phyloP scores from a whole-genome alignment of 2,113 vertebrate species.

The Sarotherodon lohbergeri region DNA sequence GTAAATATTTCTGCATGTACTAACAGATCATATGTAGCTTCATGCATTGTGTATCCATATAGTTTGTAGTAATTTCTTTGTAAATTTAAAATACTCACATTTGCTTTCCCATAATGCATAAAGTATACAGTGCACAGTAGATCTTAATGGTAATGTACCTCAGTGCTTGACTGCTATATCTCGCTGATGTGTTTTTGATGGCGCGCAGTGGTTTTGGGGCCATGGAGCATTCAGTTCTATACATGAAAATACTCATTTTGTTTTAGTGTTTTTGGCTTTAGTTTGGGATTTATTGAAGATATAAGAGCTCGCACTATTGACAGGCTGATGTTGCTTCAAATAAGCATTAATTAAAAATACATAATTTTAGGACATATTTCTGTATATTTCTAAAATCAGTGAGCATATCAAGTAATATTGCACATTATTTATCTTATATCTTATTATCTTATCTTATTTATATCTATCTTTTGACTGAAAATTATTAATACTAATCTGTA shows the following conservation, averaged over 20 bases:
- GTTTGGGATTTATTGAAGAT: background rate
- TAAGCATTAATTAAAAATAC: rapidly evolving
- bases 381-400: background rate
- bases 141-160: background rate
- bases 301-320: rapidly evolving
- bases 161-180: background rate
- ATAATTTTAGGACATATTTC: background rate
- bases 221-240: background rate
- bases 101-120: background rate
- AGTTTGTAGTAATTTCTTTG: background rate
- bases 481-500: background rate
- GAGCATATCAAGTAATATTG: background rate
- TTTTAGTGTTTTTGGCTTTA: background rate
- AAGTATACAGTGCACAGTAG: background rate
- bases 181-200: background rate
- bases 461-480: background rate
- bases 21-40: background rate
- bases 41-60: background rate
- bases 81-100: background rate
- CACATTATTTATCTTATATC: background rate
- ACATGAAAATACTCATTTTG: background rate
- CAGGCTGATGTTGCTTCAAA: background rate
- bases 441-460: too few species aligned
- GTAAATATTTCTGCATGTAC: background rate
- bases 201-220: background rate